Conservation (phyloP, 2,797 vertebrate genomes). For the Avahi laniger region DNA sequence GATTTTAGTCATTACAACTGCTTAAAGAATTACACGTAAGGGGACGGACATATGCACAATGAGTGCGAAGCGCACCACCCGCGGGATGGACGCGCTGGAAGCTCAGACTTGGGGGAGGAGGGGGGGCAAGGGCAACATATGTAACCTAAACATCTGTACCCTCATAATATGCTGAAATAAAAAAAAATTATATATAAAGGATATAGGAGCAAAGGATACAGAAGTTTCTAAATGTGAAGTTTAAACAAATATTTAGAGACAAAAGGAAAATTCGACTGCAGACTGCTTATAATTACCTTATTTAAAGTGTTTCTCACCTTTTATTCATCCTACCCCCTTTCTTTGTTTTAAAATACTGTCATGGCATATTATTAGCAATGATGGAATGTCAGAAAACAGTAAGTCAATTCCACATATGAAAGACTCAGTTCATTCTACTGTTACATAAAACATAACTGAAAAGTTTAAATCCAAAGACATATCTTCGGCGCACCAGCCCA, state of each 20-base stretch:
- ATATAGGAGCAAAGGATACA: background rate
- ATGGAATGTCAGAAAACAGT: background rate
- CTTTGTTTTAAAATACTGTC: background rate
- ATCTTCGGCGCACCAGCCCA: background rate
- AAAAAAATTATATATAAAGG: background rate
- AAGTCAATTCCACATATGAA: background rate
- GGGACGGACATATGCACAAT: too few species aligned
- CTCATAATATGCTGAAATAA: too few species aligned
- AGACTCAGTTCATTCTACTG: background rate
- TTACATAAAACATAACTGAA: background rate
- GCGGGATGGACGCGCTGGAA: too few species aligned
- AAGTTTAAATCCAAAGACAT: background rate
- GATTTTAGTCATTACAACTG: background rate
- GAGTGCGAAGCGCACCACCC: too few species aligned
- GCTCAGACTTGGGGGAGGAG: too few species aligned
- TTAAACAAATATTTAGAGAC: background rate
- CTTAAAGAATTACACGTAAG: background rate
- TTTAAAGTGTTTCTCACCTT: background rate
- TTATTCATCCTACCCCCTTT: background rate
- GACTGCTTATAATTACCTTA: background rate
- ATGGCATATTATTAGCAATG: background rate
- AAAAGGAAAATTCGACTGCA: background rate
- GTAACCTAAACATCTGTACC: too few species aligned
- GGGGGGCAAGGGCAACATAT: too few species aligned
- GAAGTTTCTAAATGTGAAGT: background rate